Evolutionary conservation across 2,888 invertebrate genomes (phyloP).

Genomic region (Branchinecta sandiegonensis): DNA sequence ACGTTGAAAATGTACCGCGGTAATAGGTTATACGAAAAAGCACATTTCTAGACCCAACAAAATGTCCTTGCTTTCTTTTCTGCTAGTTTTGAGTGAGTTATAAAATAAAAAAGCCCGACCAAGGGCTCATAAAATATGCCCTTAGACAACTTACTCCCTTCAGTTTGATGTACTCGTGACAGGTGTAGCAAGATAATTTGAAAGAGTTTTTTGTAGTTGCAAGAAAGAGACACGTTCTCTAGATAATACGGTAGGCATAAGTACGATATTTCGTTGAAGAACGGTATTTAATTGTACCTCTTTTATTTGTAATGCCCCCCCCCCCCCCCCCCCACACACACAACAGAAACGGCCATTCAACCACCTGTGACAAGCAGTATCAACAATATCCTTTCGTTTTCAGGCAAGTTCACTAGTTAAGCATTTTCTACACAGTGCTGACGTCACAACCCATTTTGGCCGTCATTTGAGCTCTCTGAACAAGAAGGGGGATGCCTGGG

Average conservation of each 20-base stretch:
- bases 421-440: not conserved
- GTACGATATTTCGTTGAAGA: not conserved
- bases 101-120: too few relatives aligned
- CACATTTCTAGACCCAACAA: too few relatives aligned
- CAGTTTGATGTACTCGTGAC: too few relatives aligned
- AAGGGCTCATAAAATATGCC: too few relatives aligned
- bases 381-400: not conserved
- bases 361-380: not conserved
- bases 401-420: constrained; percentile 12
- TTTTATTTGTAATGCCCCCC: not conserved
- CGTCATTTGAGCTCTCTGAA: not conserved
- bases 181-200: too few relatives aligned
- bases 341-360: not conserved
- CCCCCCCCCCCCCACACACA: not conserved
- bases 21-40: too few relatives aligned
- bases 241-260: not conserved
- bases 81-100: too few relatives aligned
- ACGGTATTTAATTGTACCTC: not conserved
- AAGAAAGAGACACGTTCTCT: too few relatives aligned
- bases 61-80: too few relatives aligned
- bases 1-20: too few relatives aligned
- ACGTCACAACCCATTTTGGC: not conserved
- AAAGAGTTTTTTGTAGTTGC: too few relatives aligned
- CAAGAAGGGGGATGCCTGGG: not conserved
- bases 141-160: too few relatives aligned